These are phyloP conservation scores for Ploceus nigricollis DNA, from an alignment of 2,113 vertebrate genomes.

Conservation along the genomic window DNA sequence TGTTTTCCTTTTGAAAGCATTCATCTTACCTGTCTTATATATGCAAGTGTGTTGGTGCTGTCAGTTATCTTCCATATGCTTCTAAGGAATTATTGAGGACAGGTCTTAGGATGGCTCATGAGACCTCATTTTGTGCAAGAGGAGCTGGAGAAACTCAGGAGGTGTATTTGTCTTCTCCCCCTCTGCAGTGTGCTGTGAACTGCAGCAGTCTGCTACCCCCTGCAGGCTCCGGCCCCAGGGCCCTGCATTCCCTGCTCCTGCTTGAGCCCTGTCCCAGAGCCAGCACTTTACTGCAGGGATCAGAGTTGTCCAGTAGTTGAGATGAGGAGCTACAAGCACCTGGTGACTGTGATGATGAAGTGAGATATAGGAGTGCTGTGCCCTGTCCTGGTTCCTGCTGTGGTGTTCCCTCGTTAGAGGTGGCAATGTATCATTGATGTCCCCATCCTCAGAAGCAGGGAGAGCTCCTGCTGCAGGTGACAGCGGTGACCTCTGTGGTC, in stretches of 20 bases:
- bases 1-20: background rate
- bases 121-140: background rate
- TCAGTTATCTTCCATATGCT: background rate
- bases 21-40: background rate
- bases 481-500: background rate
- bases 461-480: background rate
- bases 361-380: background rate
- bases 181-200: background rate
- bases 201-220: background rate
- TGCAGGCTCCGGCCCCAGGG: background rate
- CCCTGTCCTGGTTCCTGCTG: background rate
- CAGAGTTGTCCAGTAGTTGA: background rate
- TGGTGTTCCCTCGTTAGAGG: fast-evolving
- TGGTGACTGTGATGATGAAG: background rate
- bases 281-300: fast-evolving
- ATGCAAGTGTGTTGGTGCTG: background rate
- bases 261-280: background rate
- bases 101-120: background rate
- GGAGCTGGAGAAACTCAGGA: background rate
- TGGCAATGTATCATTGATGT: fast-evolving
- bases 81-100: background rate
- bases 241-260: fast-evolving
- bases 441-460: background rate
- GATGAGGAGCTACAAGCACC: background rate
- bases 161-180: background rate